Percentiles rank a stretch among this genome's conserved stretches.
These are phyloP conservation scores for Hypothenemus hampei DNA, from an alignment of 1,140 invertebrate species.

Conservation along the genomic window DNA sequence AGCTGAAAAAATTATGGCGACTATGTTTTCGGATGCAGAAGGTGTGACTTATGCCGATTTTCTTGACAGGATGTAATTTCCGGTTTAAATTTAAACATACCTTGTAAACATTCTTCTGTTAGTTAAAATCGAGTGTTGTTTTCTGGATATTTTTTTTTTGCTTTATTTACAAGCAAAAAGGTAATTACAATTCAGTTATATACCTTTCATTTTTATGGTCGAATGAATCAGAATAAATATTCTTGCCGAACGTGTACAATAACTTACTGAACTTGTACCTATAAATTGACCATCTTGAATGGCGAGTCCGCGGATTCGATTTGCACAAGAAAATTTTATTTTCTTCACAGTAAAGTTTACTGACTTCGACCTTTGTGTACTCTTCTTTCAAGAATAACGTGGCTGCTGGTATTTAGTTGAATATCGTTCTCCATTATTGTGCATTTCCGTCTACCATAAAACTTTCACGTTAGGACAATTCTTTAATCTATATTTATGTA, in stretches of 20 bases:
- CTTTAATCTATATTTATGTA: slow-evolving; percentile 6
- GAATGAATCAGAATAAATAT: slow-evolving; percentile 39
- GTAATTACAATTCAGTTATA: slow-evolving; percentile 40
- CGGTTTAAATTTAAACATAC: too few species aligned
- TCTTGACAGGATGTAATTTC: too few species aligned
- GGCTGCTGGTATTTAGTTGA: slow-evolving; percentile 19
- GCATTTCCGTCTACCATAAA: slow-evolving; percentile 2
- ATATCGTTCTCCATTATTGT: too few species aligned
- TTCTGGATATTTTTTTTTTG: too few species aligned
- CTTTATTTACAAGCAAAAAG: too few species aligned
- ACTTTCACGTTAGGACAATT: too few species aligned
- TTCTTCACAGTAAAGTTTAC: slow-evolving; percentile 32
- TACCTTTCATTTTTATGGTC: slow-evolving; percentile 39
- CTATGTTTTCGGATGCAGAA: too few species aligned
- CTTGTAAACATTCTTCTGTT: too few species aligned
- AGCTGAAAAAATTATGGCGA: too few species aligned
- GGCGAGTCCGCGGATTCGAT: slow-evolving; percentile 32
- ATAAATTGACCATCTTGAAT: slow-evolving; percentile 41
- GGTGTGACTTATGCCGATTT: too few species aligned
- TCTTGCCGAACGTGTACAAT: slow-evolving; percentile 38
- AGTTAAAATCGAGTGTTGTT: too few species aligned
- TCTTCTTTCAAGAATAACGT: slow-evolving; percentile 19
- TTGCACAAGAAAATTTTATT: slow-evolving; percentile 36
- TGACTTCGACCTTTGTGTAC: slow-evolving; percentile 31
- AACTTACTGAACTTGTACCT: slow-evolving; percentile 40